These are phyloP conservation scores for Nasonia giraulti DNA, from an alignment of 1,140 invertebrate genomes.

Conservation along the genomic window DNA sequence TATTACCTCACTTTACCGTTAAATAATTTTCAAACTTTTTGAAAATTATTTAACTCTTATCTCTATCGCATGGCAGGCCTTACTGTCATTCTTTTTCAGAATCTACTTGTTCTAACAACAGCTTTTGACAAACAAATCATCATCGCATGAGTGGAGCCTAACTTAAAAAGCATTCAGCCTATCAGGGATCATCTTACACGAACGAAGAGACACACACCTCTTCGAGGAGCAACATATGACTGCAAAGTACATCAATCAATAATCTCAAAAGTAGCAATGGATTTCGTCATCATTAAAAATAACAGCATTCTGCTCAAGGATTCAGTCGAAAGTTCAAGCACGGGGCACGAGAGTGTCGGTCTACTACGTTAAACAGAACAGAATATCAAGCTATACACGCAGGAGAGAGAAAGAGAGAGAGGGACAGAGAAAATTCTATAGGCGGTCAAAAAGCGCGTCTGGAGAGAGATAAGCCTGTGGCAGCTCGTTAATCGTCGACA, in stretches of 20 bases:
- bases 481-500: not conserved
- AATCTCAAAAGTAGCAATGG: too few relatives aligned
- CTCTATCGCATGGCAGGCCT: too few relatives aligned
- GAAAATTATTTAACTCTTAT: too few relatives aligned
- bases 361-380: not conserved
- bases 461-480: not conserved
- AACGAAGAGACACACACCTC: not conserved
- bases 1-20: too few relatives aligned
- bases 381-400: not conserved
- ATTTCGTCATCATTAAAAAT: too few relatives aligned
- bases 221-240: not conserved
- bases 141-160: too few relatives aligned
- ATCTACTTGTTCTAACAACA: too few relatives aligned
- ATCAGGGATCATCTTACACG: not conserved
- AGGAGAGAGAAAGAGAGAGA: not conserved
- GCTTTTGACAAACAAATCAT: too few relatives aligned
- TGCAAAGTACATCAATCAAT: not conserved
- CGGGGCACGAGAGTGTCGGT: not conserved
- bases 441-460: not conserved
- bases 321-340: not conserved
- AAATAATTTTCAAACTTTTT: too few relatives aligned
- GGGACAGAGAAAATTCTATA: not conserved
- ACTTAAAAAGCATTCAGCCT: not conserved
- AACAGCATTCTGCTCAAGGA: not conserved
- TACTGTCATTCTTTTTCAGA: too few relatives aligned